Percentiles rank a stretch among this genome's conserved stretches.
phyloP scores from a whole-genome alignment of 2,113 vertebrate species.

The Osmerus eperlanus region DNA sequence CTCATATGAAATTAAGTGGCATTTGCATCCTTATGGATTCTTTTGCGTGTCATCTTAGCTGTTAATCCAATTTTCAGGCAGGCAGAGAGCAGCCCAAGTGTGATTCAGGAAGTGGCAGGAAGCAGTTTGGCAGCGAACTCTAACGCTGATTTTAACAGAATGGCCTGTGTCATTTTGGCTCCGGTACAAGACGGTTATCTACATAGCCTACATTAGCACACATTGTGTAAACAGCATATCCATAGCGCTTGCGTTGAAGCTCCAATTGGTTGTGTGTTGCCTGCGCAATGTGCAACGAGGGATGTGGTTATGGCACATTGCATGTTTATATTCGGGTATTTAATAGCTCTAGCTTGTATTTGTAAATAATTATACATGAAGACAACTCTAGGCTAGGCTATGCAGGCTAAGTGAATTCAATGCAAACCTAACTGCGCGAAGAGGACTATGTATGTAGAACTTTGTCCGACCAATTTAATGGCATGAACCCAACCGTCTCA shows the following conservation, averaged over 20 bases:
- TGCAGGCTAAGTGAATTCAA: too few relatives aligned
- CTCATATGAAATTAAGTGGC: not conserved
- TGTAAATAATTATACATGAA: too few relatives aligned
- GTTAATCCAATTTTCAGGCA: conserved; percentile 1
- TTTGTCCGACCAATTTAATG: too few relatives aligned
- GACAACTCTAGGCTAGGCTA: too few relatives aligned
- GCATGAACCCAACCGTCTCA: too few relatives aligned
- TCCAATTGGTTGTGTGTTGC: not conserved
- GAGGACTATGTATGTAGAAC: too few relatives aligned
- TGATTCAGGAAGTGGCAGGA: not conserved
- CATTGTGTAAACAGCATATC: not conserved
- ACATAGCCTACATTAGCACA: not conserved
- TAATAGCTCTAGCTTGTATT: too few relatives aligned
- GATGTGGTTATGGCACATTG: too few relatives aligned
- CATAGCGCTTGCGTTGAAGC: not conserved
- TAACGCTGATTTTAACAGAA: too few relatives aligned
- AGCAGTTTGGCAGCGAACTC: not conserved
- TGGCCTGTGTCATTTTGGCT: conserved; percentile 1
- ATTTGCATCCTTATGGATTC: not conserved
- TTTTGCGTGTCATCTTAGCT: not conserved
- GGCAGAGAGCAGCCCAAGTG: not conserved
- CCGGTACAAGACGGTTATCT: not conserved
- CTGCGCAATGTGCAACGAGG: too few relatives aligned
- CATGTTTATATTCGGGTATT: too few relatives aligned
- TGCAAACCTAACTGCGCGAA: too few relatives aligned